Conservation (phyloP, 2,888 invertebrate species). For the Galeopsomyia nigrocyanea region DNA sequence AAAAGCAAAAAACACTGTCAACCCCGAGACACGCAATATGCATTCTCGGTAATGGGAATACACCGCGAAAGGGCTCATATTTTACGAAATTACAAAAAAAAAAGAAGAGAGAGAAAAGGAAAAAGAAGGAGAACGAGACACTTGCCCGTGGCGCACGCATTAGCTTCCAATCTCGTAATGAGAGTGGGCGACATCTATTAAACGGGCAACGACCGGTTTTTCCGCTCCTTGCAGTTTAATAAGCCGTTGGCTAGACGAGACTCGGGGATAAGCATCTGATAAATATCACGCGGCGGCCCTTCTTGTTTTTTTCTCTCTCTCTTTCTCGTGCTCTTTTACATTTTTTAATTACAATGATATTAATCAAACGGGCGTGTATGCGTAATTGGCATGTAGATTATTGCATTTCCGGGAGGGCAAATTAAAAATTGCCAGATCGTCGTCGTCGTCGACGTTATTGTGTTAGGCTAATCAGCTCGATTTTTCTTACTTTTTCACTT, state of each 20-base stretch:
- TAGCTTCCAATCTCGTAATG: constrained; percentile 43
- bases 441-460: too few species aligned
- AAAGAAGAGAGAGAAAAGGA: neutral
- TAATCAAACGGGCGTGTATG: constrained; percentile 28
- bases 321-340: constrained; percentile 22
- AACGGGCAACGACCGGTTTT: constrained; percentile 44
- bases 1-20: constrained; percentile 4
- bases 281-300: constrained; percentile 26
- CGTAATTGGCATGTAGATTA: constrained; percentile 43
- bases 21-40: constrained; percentile 10
- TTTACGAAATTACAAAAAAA: constrained; percentile 25
- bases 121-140: constrained; percentile 3
- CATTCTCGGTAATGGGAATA: constrained; percentile 26
- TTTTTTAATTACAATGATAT: constrained; percentile 47
- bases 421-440: constrained; percentile 9
- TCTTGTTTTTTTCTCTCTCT: neutral
- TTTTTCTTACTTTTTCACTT: too few species aligned
- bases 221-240: constrained; percentile 24
- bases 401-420: constrained; percentile 34
- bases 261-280: constrained; percentile 43
- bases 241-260: constrained; percentile 7
- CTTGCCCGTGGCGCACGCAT: neutral
- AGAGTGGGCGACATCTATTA: constrained; percentile 48
- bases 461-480: too few species aligned
- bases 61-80: constrained; percentile 14